Conservation (phyloP, 2,797 vertebrate genomes). For the Coendou prehensilis region DNA sequence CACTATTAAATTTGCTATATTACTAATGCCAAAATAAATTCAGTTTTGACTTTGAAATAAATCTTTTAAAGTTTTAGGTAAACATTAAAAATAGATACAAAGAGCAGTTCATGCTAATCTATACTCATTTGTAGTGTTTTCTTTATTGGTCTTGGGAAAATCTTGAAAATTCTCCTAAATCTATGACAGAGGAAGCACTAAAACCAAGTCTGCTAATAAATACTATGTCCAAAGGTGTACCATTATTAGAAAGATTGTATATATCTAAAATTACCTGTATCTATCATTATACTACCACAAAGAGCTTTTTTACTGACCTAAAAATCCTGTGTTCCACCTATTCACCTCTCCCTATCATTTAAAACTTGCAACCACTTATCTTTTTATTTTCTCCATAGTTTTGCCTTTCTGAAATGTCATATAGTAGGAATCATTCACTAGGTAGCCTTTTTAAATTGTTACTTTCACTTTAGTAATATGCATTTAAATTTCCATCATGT, state of each 20-base stretch:
- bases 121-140: not conserved
- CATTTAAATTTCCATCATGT: not conserved
- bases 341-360: not conserved
- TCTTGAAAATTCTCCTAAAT: not conserved
- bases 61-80: not conserved
- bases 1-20: not conserved
- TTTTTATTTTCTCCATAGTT: not conserved
- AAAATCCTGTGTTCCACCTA: not conserved
- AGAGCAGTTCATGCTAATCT: not conserved
- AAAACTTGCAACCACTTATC: not conserved
- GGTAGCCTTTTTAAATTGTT: not conserved
- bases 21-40: not conserved
- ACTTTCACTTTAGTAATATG: not conserved
- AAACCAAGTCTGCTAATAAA: not conserved
- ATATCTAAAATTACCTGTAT: not conserved
- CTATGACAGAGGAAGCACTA: not conserved
- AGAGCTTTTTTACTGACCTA: not conserved
- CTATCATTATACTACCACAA: not conserved
- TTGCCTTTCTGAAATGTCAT: not conserved
- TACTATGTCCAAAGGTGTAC: accelerated
- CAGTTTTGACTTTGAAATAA: not conserved
- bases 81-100: conserved; percentile 31
- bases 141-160: conserved; percentile 1
- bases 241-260: not conserved
- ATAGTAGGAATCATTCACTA: not conserved